These are phyloP conservation scores for Tortrix viridana DNA, from an alignment of 2,888 invertebrate species.

Conservation along the genomic window DNA sequence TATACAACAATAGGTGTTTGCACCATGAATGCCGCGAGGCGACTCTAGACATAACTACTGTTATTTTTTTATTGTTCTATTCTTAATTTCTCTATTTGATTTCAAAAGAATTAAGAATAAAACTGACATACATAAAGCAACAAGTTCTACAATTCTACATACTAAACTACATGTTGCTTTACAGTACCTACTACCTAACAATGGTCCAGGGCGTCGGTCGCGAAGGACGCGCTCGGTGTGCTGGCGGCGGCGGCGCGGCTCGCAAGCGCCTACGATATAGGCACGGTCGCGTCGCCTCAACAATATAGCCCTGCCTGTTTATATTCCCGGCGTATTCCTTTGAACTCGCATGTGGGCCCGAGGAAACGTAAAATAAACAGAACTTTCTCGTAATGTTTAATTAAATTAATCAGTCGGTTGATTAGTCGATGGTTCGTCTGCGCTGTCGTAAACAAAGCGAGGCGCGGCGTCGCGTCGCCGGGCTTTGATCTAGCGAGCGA, in stretches of 20 bases:
- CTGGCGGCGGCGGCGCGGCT: constrained; percentile 39
- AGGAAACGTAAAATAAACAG: constrained; percentile 82
- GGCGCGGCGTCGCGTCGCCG: constrained; percentile 55
- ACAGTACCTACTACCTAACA: no score
- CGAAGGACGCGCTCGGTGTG: no score
- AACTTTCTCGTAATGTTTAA: constrained; percentile 85
- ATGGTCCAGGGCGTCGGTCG: no score
- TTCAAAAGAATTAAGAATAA: no score
- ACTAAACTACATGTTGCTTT: no score
- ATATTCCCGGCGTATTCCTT: constrained; percentile 76
- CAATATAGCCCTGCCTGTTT: constrained; percentile 68
- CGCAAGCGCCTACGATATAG: constrained; percentile 44
- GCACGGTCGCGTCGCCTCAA: constrained; percentile 51
- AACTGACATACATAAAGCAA: no score
- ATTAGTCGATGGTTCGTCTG: constrained; percentile 81
- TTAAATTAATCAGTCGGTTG: constrained; percentile 84
- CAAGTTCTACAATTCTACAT: no score
- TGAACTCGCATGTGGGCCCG: constrained; percentile 83
- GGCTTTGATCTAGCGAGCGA: constrained; percentile 75
- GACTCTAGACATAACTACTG: no score
- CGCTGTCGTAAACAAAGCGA: constrained; percentile 77
- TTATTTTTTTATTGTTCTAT: no score
- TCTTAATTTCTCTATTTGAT: no score
- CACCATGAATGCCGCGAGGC: no score
- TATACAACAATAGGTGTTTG: no score